Base-by-base conservation (phyloP, 2,797 vertebrate species). In the Telmatherina bonti region DNA sequence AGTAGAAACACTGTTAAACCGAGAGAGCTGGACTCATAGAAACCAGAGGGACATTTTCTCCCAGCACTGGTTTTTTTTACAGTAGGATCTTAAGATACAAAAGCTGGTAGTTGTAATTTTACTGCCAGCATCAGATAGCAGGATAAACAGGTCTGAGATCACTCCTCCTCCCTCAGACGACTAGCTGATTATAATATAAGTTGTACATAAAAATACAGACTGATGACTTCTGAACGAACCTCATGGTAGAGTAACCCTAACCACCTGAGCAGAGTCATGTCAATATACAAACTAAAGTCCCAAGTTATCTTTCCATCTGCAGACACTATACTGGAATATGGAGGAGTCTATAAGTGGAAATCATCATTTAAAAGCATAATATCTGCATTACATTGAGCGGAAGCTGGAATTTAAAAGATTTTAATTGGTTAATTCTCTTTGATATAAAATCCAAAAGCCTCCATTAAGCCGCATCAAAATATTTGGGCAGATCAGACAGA, bases 401-500 rank as follows among this genome's bases (percentile, higher is more conserved):
- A n/a, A n/a, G n/a, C n/a, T n/a, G n/a, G n/a, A n/a, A n/a, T n/a
- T n/a, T n/a, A n/a, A n/a, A n/a, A n/a, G n/a, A n/a, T n/a, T n/a
- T n/a, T n/a, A n/a, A n/a, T n/a, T n/a, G n/a, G n/a, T n/a, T n/a
- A n/a, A n/a, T n/a, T n/a, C n/a, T n/a, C n/a, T n/a, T n/a, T n/a
- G n/a, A n/a, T n/a, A n/a, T n/a, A n/a, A n/a, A n/a, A n/a, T n/a
- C n/a, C n/a, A n/a, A n/a, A n/a, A n/a, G n/a, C n/a, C n/a, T n/a
- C n/a, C n/a, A n/a, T n/a, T n/a, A 58, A 55, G 62, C 55, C 74
- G 62, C 27, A 41, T 71, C 61, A 16, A 64, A 63, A 60, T 54
- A 38, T 81, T 57, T 55, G 53, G 35, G 72, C 52, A n/a, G 72
- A 81, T 67, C 69, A 73, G 74, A 72, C 78, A 56, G 83, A 82